Percentiles rank a stretch among this genome's conserved stretches.
Conservation (phyloP, 1,140 invertebrate species). For the Scaptodrosophila lebanonensis region DNA sequence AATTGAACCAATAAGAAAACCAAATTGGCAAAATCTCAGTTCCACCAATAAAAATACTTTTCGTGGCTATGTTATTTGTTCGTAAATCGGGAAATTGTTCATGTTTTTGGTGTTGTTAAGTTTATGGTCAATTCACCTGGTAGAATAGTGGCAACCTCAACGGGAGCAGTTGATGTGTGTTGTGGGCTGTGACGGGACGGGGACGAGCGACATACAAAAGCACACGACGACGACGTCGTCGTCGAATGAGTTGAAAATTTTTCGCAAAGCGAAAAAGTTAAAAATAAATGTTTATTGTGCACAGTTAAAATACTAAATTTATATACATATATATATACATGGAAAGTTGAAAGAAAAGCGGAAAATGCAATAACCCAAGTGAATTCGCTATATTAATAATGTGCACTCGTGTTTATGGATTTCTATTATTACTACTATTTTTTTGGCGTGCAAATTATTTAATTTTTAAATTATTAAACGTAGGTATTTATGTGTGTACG, state of each 20-base stretch:
- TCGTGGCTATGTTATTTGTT: too few relatives aligned
- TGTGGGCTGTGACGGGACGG: slow-evolving; percentile 10
- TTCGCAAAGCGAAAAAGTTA: slow-evolving; percentile 69
- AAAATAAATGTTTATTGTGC: slow-evolving; percentile 71
- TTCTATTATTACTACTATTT: slow-evolving; percentile 7
- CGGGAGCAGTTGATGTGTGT: neutral
- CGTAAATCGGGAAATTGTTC: too few relatives aligned
- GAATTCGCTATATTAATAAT: slow-evolving; percentile 1
- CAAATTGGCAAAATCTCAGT: too few relatives aligned
- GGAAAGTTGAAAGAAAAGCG: slow-evolving; percentile 22
- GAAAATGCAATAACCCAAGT: slow-evolving; percentile 35
- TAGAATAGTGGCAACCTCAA: too few relatives aligned
- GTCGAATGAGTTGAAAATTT: slow-evolving; percentile 68
- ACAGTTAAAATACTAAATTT: slow-evolving; percentile 31
- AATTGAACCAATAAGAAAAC: too few relatives aligned
- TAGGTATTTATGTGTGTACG: slow-evolving; percentile 1
- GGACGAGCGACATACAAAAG: slow-evolving; percentile 51
- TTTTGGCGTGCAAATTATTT: neutral
- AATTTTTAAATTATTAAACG: neutral
- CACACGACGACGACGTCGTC: slow-evolving; percentile 58
- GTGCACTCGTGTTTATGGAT: slow-evolving; percentile 25
- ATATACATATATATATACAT: slow-evolving; percentile 18
- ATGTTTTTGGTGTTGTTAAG: too few relatives aligned
- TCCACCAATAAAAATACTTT: too few relatives aligned
- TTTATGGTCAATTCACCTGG: too few relatives aligned